Evolutionary conservation across 2,113 vertebrate genomes (phyloP), one percentile per base, ranked within the genome.

Genomic region (Syngnathus typhle): DNA sequence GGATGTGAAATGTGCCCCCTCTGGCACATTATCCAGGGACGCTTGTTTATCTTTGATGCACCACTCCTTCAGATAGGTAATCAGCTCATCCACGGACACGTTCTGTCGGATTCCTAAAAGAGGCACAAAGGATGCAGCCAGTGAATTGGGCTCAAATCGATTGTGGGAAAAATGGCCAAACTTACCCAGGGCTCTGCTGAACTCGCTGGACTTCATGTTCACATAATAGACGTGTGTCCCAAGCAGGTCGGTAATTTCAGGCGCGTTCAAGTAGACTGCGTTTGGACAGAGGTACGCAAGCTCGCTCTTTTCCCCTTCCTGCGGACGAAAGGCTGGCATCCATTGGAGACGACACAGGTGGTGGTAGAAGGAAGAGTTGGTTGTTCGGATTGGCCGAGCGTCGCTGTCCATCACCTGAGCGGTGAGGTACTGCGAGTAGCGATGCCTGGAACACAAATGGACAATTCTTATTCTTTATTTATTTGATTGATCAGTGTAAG

Each of bases 51-150:
- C 78, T 55, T 73, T 82, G 21, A 72, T 54, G 37, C 91, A 91
- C 91, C 92, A 93, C 41, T 75, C 5, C 62, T 91, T 92, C 75
- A 92, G 83, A 75, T 90, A 91, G 12, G 41, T 44, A 19, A 91
- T 84, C 70, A 93, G 75, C 59, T 73, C 74, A 0, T 90, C 84
- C 70, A 88, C 83, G 5, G 79, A 72, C 60, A 93, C 11, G 0
- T 51, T 85, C 47, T 86, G 76, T 73, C 73, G 89, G 81, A 93
- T 90, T 52, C 89, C 92, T 93, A 19, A 56, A 74, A 56, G 27
- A 67, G 6, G 6, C 49, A 10, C 3, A n/a, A 51, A 47, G 46
- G 46, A 47, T 19, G 16, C 46, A 19, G 46, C 16, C 46, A 5
- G 6, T 49, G 18, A 49, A 18, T 49, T 18, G 46, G 46, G 46